Percentiles rank a stretch among this genome's conserved stretches.
Evolutionary conservation across 2,113 vertebrate genomes (phyloP).

Genomic region (Condylura cristata): DNA sequence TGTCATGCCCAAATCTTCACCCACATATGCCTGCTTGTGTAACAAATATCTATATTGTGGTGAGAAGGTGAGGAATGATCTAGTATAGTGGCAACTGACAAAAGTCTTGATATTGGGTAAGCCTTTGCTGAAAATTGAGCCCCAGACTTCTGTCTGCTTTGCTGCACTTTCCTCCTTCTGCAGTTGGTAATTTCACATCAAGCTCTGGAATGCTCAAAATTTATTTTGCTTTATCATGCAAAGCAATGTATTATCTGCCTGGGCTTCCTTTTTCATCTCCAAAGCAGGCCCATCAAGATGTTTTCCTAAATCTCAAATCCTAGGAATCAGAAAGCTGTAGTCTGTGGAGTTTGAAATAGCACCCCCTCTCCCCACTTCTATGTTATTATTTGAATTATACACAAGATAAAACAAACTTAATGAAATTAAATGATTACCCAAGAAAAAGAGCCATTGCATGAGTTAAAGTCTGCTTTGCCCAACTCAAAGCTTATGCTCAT

Average conservation of each 20-base stretch:
- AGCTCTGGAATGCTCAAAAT: not conserved
- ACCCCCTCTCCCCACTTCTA: not conserved
- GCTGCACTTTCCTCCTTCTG: not conserved
- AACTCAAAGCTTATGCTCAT: not conserved
- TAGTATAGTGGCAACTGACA: not conserved
- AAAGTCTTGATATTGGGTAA: not conserved
- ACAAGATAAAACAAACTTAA: constrained; percentile 51
- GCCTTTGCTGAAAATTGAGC: not conserved
- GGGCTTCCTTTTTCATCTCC: not conserved
- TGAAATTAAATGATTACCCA: constrained; percentile 35
- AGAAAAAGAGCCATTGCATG: not conserved
- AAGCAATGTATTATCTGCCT: not conserved
- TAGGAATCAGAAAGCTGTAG: not conserved
- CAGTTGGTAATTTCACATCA: not conserved
- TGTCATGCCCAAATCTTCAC: not conserved
- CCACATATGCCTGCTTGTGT: not conserved
- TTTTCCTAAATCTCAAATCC: not conserved
- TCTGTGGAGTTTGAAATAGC: constrained; percentile 25
- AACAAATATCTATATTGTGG: not conserved
- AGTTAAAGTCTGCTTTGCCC: constrained; percentile 18
- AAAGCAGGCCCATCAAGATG: not conserved
- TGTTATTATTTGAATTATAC: constrained; percentile 37
- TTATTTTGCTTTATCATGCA: not conserved
- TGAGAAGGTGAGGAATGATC: not conserved
- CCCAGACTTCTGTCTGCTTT: not conserved